Base-by-base conservation (phyloP, 2,113 vertebrate species). In the Pheucticus melanocephalus region DNA sequence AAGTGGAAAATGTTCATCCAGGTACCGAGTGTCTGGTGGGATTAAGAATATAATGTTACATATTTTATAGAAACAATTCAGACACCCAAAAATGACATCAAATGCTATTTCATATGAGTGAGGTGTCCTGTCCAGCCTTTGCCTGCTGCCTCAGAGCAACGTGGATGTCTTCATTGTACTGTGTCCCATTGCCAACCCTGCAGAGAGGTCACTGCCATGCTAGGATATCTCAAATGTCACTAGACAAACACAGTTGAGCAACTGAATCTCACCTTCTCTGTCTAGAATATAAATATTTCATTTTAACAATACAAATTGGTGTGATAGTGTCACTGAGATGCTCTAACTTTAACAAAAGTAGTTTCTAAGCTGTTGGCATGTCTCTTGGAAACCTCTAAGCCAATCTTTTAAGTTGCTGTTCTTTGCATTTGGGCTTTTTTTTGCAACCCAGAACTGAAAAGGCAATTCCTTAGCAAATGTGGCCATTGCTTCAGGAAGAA, bases 371-470 rank as follows among this genome's bases (percentile, higher is more conserved):
- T 3, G 5, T 44, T 61, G 16, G 28, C 31, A n/a, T 15, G 6
- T 48, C 53, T 72, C 27, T 40, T 48, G 37, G 54, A 57, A 86
- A 65, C 16, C 10, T 50, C 28, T 20, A 50, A 56, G 12, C 30
- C 69, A 86, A 56, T 30, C 30, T 75, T 54, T 39, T 50, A 56
- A 83, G 47, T 13, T n/a, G 12, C 12, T 79, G 6, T 18, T 16
- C 8, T 40, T 69, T 69, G 18, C 0, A 0, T 69, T 48, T 8
- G 17, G 12, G 11, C 0, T 10, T 13, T 45, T 89, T 66, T 77
- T 27, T 27, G 23, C 11, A 40, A 51, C 19, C 4, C 3, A 37
- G 30, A 64, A 56, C 1, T 56, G 33, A 91, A 94, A 75, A 51
- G 63, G 7, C 0, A 0, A 60, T 30, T 64, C 19, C 22, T 68